These are phyloP conservation scores for Nylanderia fulva DNA, from an alignment of 1,140 invertebrate species.

Conservation along the genomic window DNA sequence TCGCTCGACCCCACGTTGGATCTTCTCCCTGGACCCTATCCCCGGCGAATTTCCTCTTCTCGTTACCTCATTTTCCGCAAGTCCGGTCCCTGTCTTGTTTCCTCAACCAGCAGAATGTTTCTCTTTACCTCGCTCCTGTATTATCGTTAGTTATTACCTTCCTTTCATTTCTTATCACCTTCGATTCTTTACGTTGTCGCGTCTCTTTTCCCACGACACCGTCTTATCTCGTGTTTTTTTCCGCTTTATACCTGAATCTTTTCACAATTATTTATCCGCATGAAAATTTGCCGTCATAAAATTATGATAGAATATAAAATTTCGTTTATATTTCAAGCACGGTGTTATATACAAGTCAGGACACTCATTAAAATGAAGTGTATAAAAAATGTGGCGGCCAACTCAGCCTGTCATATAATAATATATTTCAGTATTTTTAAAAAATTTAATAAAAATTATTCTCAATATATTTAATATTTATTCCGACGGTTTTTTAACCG, in stretches of 20 bases:
- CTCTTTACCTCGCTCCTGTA: not conserved
- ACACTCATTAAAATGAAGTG: too few species aligned
- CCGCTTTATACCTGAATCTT: not conserved
- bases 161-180: conserved; percentile 29
- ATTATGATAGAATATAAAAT: not conserved
- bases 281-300: not conserved
- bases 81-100: conserved; percentile 33
- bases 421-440: too few species aligned
- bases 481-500: too few species aligned
- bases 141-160: conserved; percentile 31
- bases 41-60: conserved; percentile 22
- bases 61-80: conserved; percentile 66
- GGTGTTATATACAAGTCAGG: too few species aligned
- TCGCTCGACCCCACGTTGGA: conserved; percentile 58
- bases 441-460: too few species aligned
- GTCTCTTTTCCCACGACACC: not conserved
- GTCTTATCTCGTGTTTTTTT: not conserved
- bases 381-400: too few species aligned
- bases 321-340: not conserved
- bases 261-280: not conserved
- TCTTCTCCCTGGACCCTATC: conserved; percentile 13
- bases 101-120: conserved; percentile 19
- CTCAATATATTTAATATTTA: too few species aligned
- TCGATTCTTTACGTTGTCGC: conserved; percentile 24
- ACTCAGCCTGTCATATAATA: too few species aligned